Evolutionary conservation across 2,797 vertebrate species (phyloP).

Genomic region (Acanthis flammea): DNA sequence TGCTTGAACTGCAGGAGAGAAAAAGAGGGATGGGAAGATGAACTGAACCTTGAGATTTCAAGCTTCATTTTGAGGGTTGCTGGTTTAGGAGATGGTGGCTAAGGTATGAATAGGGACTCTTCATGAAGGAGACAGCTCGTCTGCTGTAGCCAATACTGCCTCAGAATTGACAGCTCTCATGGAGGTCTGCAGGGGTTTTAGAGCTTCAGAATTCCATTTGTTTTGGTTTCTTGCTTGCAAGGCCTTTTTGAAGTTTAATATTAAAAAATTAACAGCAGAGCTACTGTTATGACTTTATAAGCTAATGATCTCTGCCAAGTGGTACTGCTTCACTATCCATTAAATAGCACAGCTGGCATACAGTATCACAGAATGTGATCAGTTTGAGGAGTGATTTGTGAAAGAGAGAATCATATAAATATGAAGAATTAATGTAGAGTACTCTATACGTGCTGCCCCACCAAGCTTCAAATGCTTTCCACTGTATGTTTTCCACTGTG

Average conservation of each 20-base stretch:
- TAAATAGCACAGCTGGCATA: neutral
- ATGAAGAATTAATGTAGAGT: neutral
- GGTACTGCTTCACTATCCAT: neutral
- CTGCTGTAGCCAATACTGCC: neutral
- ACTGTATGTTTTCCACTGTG: neutral
- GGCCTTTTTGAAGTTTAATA: neutral
- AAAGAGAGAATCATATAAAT: neutral
- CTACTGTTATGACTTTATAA: neutral
- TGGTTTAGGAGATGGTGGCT: neutral
- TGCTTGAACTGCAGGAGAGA: neutral
- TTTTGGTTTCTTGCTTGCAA: neutral
- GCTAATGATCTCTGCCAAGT: neutral
- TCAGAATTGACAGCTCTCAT: fast-evolving
- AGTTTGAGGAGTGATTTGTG: neutral
- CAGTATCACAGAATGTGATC: neutral
- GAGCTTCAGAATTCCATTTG: neutral
- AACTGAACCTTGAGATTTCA: neutral
- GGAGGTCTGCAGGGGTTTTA: neutral
- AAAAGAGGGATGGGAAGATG: neutral
- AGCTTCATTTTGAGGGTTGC: neutral
- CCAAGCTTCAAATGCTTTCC: neutral
- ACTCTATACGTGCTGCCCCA: neutral
- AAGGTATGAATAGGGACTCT: neutral
- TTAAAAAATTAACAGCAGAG: neutral
- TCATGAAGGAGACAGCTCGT: neutral